Evolutionary conservation across 2,888 invertebrate genomes (phyloP), one percentile per base, ranked within the genome.

Genomic region (Agonopterix heracliana): DNA sequence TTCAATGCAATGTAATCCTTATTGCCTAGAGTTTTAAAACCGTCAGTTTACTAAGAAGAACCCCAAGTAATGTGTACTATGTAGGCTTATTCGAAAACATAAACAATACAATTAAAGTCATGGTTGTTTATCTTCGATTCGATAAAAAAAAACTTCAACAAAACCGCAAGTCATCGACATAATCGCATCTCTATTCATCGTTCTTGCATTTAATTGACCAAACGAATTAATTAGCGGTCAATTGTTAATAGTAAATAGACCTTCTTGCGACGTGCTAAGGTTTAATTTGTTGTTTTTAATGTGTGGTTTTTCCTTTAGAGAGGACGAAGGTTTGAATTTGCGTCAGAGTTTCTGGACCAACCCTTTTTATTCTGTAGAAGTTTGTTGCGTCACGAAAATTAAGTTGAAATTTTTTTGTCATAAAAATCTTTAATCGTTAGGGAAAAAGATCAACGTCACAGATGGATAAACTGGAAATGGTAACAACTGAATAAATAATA

Each of bases 231-330:
- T 72, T 68, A 65, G 17, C 10, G 41, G 11, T 44, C 41, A 3
- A 14, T 42, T 41, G 38, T 38, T 44, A 48, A 26, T 46, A 50
- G 51, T 36, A 66, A 68, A 48, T 54, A 51, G 45, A 59, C 56
- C 56, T 54, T 73, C 62, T 45, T 0, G 8, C 11, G 49, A 12
- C 41, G 7, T 0, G 17, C 58, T 66, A 66, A 59, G 64, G 71
- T 57, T 46, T 45, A 12, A 34, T 34, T 17, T 44, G 46, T 46
- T 54, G 56, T 51, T 35, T 13, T 5, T 26, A 44, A 3, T 5
- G 34, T 47, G 38, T 66, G 71, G 79, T 74, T 80, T 82, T 82
- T 81, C 71, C 80, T 72, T 62, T 55, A 62, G 55, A 48, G 26
- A 9, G 75, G 82, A 81, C 78, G 81, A 77, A 66, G 26, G 26